A percentile compares a stretch with the other conserved stretches of the same genome.
Evolutionary conservation across 2,113 vertebrate species (phyloP).

Genomic region (Melanotaenia duboulayi): DNA sequence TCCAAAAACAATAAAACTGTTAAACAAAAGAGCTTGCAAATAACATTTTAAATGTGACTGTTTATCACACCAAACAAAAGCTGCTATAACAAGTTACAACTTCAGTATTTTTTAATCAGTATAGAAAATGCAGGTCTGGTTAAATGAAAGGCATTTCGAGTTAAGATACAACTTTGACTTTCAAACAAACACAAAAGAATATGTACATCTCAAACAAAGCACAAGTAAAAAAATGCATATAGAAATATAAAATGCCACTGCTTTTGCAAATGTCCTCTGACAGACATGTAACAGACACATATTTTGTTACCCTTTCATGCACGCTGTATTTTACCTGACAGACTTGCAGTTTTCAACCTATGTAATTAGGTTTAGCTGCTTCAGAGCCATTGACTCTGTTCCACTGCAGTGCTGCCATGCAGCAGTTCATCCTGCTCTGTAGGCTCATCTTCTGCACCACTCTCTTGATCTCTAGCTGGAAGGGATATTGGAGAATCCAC

Average conservation of each 20-base stretch:
- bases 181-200: slow-evolving; percentile 4
- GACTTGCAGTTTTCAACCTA: background rate
- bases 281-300: slow-evolving; percentile 10
- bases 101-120: slow-evolving; percentile 1
- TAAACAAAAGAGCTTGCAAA: slow-evolving; percentile 15
- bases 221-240: background rate
- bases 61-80: slow-evolving; percentile 32
- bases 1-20: slow-evolving; percentile 44
- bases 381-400: slow-evolving; percentile 70
- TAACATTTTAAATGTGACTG: slow-evolving; percentile 37
- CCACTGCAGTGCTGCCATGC: background rate
- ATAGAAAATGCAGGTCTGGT: background rate
- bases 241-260: slow-evolving; percentile 18
- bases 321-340: background rate
- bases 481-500: background rate
- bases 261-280: slow-evolving; percentile 1
- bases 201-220: background rate
- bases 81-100: background rate
- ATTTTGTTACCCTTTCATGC: no score
- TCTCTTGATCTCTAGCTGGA: slow-evolving; percentile 4
- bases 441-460: background rate
- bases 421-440: slow-evolving; percentile 76
- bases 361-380: background rate
- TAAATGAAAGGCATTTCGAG: background rate
- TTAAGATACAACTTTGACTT: slow-evolving; percentile 8